phyloP scores from a whole-genome alignment of 1,140 invertebrate species.

The Octopus sinensis region DNA sequence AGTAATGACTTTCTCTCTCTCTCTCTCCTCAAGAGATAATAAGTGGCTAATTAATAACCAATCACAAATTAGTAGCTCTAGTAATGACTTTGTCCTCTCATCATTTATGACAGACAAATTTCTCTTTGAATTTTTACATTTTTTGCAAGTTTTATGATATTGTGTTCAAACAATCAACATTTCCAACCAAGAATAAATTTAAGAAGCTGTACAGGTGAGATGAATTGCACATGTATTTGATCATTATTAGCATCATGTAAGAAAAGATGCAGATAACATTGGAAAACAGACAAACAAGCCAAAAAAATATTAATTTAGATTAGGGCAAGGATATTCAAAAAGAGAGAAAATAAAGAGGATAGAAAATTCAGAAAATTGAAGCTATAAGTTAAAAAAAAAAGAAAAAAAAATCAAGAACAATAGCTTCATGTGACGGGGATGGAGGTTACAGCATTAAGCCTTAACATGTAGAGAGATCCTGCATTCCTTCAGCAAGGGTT shows the following conservation, averaged over 20 bases:
- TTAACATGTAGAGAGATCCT: conserved; percentile 44
- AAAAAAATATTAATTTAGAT: neutral
- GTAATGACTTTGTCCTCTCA: neutral
- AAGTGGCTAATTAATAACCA: neutral
- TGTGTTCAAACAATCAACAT: neutral
- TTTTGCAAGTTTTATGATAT: neutral
- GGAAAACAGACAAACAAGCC: neutral
- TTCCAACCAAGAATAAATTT: too few relatives aligned
- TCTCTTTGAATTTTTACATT: neutral
- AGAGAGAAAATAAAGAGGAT: neutral
- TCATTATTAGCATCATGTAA: neutral
- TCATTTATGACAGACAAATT: neutral
- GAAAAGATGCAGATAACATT: neutral
- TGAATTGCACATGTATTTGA: neutral
- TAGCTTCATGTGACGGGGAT: neutral
- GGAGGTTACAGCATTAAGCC: neutral
- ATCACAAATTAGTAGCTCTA: neutral
- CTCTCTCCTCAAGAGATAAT: neutral
- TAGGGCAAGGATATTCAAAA: neutral
- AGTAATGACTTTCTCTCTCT: neutral
- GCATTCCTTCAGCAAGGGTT: conserved; percentile 39
- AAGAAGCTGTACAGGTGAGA: too few relatives aligned
- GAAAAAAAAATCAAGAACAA: neutral
- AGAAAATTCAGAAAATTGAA: neutral
- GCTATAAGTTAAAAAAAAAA: neutral